Percentiles rank a stretch among this genome's conserved stretches.
Evolutionary conservation across 2,113 vertebrate genomes (phyloP).

Genomic region (Xenopus tropicalis): UCB_Xtro_10.0 CM004449.2:69011001-69011500

Average conservation of each 20-base stretch:
- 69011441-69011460: too few relatives aligned
- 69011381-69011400: too few relatives aligned
- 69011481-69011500: too few relatives aligned
- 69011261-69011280: neutral
- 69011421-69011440: too few relatives aligned
- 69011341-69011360: too few relatives aligned
- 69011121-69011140: constrained; percentile 4
- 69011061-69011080: constrained; percentile 9
- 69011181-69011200: neutral
- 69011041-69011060: constrained; percentile 23
- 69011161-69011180: neutral
- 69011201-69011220: neutral
- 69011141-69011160: neutral
- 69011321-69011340: too few relatives aligned
- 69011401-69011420: too few relatives aligned
- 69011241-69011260: neutral
- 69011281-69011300: too few relatives aligned
- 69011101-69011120: constrained; percentile 32
- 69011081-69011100: constrained; percentile 6
- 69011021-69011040: neutral
- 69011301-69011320: neutral
- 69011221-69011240: neutral
- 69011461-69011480: too few relatives aligned
- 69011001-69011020: too few relatives aligned
- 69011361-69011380: too few relatives aligned